phyloP scores from a whole-genome alignment of 2,888 invertebrate genomes.

The Eristalis pertinax region DNA sequence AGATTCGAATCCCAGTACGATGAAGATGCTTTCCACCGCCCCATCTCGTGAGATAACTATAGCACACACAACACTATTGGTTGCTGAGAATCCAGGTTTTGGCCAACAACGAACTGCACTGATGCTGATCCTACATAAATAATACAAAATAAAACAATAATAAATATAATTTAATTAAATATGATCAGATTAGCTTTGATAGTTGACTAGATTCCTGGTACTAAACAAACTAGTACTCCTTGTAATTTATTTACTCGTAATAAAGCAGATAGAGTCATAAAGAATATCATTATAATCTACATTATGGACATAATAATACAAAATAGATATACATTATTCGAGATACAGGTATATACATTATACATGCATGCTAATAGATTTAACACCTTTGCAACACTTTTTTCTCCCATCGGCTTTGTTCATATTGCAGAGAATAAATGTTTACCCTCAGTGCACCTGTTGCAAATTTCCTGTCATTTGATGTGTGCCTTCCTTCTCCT shows the following conservation, averaged over 20 bases:
- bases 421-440: slow-evolving; percentile 68
- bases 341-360: background rate
- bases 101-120: too few relatives aligned
- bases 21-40: too few relatives aligned
- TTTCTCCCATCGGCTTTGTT: slow-evolving; percentile 23
- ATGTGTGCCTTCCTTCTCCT: slow-evolving; percentile 56
- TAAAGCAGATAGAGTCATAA: background rate
- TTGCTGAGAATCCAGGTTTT: too few relatives aligned
- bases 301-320: background rate
- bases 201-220: too few relatives aligned
- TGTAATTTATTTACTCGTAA: background rate
- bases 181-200: too few relatives aligned
- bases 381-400: slow-evolving; percentile 2
- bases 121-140: too few relatives aligned
- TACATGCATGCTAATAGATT: slow-evolving; percentile 26
- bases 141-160: too few relatives aligned
- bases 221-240: background rate
- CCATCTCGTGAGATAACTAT: too few relatives aligned
- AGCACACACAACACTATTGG: too few relatives aligned
- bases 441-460: slow-evolving; percentile 71
- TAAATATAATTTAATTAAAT: too few relatives aligned
- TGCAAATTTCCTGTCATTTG: slow-evolving; percentile 68
- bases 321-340: background rate
- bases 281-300: background rate
- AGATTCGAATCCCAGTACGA: too few relatives aligned